Evolutionary conservation across 2,113 vertebrate genomes (phyloP).

Genomic region (Anarrhichthys ocellatus): DNA sequence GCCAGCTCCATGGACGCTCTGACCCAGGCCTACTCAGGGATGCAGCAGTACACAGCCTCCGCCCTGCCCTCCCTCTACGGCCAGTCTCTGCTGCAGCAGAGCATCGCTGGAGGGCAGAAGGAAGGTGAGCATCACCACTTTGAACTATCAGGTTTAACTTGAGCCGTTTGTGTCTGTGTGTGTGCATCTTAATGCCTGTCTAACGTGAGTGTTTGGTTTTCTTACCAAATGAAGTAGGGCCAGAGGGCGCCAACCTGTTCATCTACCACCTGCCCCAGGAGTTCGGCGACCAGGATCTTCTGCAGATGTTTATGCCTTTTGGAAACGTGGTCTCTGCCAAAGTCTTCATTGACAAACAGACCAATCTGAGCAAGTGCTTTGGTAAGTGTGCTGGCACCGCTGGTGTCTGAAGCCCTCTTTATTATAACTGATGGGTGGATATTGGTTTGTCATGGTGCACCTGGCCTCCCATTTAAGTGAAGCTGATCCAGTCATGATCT

Average conservation of each 20-base stretch:
- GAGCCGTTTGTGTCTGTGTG: neutral
- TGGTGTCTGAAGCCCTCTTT: neutral
- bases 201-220: conserved; percentile 55
- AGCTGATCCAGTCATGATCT: neutral
- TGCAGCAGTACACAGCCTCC: conserved; percentile 97
- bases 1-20: conserved; percentile 97
- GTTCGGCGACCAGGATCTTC: conserved; percentile 99
- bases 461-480: neutral
- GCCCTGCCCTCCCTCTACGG: conserved; percentile 97
- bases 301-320: conserved; percentile 99
- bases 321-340: conserved; percentile 99
- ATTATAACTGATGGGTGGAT: neutral
- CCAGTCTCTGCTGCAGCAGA: conserved; percentile 95
- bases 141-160: too few species aligned
- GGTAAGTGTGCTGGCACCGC: conserved; percentile 83
- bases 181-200: neutral
- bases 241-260: conserved; percentile 98
- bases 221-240: conserved; percentile 86
- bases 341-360: conserved; percentile 99
- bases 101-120: conserved; percentile 96
- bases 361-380: conserved; percentile 99
- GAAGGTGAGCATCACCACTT: conserved; percentile 86
- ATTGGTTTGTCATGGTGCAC: neutral
- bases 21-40: conserved; percentile 99
- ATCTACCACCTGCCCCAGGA: conserved; percentile 99